These are phyloP conservation scores for Carpatolechia fugitivella DNA, from an alignment of 2,888 invertebrate genomes.

Conservation along the genomic window DNA sequence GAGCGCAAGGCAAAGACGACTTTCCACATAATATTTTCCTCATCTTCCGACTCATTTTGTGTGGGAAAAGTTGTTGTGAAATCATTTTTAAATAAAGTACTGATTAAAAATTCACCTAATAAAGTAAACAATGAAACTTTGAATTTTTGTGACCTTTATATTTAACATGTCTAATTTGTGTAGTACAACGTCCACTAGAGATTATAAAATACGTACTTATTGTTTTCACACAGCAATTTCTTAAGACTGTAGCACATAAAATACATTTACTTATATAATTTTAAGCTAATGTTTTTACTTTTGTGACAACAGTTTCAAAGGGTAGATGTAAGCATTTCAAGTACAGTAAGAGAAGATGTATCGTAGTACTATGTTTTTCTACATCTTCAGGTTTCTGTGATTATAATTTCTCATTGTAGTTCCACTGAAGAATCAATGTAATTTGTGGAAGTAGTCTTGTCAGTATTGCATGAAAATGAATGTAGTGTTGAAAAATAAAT, in stretches of 20 bases:
- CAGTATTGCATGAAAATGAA: conserved; percentile 73
- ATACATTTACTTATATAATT: conserved; percentile 54
- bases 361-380: conserved; percentile 57
- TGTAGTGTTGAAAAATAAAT: conserved; percentile 73
- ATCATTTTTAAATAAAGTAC: no score
- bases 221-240: conserved; percentile 30
- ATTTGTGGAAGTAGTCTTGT: conserved; percentile 57
- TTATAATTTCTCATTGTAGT: conserved; percentile 68
- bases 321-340: conserved; percentile 64
- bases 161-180: background rate
- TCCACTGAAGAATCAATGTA: conserved; percentile 59
- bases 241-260: conserved; percentile 63
- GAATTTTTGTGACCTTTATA: conserved; percentile 14
- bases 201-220: conserved; percentile 10
- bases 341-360: conserved; percentile 65
- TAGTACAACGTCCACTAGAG: conserved; percentile 4
- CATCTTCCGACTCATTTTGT: no score
- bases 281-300: conserved; percentile 64
- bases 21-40: no score
- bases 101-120: no score
- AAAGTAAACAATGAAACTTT: no score
- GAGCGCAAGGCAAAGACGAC: no score
- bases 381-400: conserved; percentile 74
- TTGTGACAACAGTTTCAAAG: conserved; percentile 61
- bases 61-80: no score